phyloP scores from a whole-genome alignment of 2,113 vertebrate genomes.

The pig (Sus scrofa) region DNA sequence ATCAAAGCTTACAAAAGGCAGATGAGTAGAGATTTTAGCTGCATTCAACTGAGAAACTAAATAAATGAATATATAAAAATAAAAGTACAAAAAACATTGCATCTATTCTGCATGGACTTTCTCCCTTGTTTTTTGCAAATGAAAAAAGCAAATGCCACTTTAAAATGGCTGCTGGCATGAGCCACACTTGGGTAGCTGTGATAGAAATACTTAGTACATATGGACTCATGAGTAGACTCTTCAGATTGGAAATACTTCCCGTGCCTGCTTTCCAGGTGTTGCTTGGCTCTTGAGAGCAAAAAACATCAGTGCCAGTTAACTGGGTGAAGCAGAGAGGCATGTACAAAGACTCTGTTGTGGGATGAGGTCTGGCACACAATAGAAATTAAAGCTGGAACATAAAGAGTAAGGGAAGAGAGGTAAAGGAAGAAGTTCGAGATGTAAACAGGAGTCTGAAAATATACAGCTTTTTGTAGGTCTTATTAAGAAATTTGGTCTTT shows the following conservation, averaged over 20 bases:
- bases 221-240: not conserved
- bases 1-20: not conserved
- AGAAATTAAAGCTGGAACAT: too few relatives aligned
- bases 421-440: not conserved
- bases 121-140: not conserved
- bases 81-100: not conserved
- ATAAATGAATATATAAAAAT: not conserved
- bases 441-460: not conserved
- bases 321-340: too few relatives aligned
- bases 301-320: too few relatives aligned
- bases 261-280: conserved; percentile 36
- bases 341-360: too few relatives aligned
- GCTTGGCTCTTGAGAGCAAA: not conserved
- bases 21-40: not conserved
- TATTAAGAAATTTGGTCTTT: conserved; percentile 9
- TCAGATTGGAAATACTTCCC: not conserved
- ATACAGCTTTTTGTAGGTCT: not conserved
- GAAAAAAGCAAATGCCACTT: not conserved
- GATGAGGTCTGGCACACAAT: too few relatives aligned
- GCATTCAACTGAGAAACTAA: not conserved
- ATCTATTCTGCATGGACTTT: not conserved
- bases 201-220: not conserved
- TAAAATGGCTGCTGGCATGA: not conserved
- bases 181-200: not conserved
- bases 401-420: not conserved